Evolutionary conservation across 2,888 invertebrate genomes (phyloP), one percentile per base, ranked within the genome.

Genomic region (Phalera bucephala): DNA sequence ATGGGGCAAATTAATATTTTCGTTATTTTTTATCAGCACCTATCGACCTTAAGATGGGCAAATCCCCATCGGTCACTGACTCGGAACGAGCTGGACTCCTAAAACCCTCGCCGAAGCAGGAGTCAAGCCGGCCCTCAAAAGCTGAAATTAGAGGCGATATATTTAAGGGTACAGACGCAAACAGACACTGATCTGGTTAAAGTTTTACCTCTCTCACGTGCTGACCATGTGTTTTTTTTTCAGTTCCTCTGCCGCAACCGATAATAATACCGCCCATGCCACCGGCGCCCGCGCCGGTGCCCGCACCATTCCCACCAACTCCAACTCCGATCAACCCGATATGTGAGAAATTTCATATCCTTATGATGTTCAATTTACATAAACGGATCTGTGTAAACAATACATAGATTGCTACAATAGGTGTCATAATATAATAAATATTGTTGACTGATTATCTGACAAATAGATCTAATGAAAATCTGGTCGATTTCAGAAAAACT

Each of bases 231-330:
- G 29, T 20, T 17, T 8, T 21, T 28, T 17, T 39, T 25, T 1
- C 33, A 56, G 56, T 6, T n/a, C 50, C 51, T 9, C 0, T 26
- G 1, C 63, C 64, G 3, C 5, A n/a, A 10, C 51, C 53, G 4
- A 10, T 22, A 4, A 22, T 22, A 22, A 22, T 22, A 22, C 22
- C 22, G 10, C 10, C 22, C 0, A 0, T 10, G 8, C 7, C 15
- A n/a, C 48, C 43, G 2, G 7, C 37, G 7, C 55, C 44, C 1
- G 10, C 8, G 2, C 43, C 40, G n/a, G 2, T 25, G 5, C 49
- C 50, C 0, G 2, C n/a, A 3, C 56, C 50, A 1, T n/a, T 9
- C 19, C 45, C 49, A 4, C 26, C 37, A 7, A 9, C 19, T 1
- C 36, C 35, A n/a, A 22, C 9, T 1, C 12, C 25, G 8, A 7